Conservation (phyloP, 2,113 vertebrate species). For the Herpetotheres cachinnans region DNA sequence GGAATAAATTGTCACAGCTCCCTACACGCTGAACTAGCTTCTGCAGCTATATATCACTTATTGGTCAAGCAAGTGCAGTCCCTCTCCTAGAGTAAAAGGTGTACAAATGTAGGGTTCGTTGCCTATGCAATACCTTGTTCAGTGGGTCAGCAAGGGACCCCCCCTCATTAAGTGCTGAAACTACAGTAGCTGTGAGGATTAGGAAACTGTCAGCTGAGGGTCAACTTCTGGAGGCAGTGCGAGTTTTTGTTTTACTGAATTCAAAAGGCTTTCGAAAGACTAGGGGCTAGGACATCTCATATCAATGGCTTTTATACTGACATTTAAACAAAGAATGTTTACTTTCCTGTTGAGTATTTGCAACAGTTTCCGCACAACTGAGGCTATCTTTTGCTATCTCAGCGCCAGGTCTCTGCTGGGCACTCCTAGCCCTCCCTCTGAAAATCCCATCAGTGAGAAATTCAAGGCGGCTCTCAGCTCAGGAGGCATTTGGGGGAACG, state of each 20-base stretch:
- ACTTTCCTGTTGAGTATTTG: neutral
- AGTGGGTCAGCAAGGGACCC: neutral
- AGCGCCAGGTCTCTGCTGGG: neutral
- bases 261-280: neutral
- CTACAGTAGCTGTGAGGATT: slow-evolving; percentile 41
- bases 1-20: neutral
- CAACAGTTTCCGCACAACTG: neutral
- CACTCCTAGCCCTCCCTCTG: neutral
- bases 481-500: neutral
- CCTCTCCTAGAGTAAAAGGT: neutral
- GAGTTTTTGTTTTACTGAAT: neutral
- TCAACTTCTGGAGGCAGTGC: neutral
- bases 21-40: neutral
- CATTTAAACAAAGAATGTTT: neutral
- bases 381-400: neutral
- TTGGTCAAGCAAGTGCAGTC: neutral
- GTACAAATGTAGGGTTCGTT: neutral
- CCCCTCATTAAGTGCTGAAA: neutral
- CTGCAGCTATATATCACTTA: neutral
- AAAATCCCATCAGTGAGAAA: neutral
- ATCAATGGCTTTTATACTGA: neutral
- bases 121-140: neutral
- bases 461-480: neutral
- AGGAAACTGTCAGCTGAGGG: slow-evolving; percentile 34
- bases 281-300: neutral